phyloP scores from a whole-genome alignment of 2,888 invertebrate species.

The Ceratothoa steindachneri region DNA sequence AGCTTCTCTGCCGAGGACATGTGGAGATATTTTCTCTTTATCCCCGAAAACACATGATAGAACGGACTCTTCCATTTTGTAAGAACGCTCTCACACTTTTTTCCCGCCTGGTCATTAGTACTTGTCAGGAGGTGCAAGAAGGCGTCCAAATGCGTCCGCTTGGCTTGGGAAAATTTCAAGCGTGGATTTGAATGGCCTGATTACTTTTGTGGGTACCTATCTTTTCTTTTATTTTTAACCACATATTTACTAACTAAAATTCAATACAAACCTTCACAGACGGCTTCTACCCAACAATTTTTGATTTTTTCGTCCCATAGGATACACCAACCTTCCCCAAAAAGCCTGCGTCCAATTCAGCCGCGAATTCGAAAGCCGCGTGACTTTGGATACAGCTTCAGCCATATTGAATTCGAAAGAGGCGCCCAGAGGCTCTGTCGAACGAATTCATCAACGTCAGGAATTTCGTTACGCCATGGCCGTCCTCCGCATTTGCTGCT shows the following conservation, averaged over 20 bases:
- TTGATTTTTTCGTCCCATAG: too few species aligned
- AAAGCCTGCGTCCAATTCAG: too few species aligned
- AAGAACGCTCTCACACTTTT: slow-evolving; percentile 45
- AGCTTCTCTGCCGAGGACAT: slow-evolving; percentile 42
- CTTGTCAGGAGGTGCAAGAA: slow-evolving; percentile 46
- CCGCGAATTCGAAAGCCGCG: background rate
- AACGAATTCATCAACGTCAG: slow-evolving; percentile 34
- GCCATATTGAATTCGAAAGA: slow-evolving; percentile 42
- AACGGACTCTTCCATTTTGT: slow-evolving; percentile 47
- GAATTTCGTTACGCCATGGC: slow-evolving; percentile 26
- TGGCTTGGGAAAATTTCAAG: slow-evolving; percentile 22
- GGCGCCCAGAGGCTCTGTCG: slow-evolving; percentile 27
- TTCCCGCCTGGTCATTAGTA: slow-evolving; percentile 44
- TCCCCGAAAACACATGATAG: slow-evolving; percentile 48
- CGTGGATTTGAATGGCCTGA: background rate
- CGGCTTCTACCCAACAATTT: too few species aligned
- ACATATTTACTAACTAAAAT: too few species aligned
- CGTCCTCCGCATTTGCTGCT: slow-evolving; percentile 8
- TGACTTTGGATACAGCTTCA: slow-evolving; percentile 21
- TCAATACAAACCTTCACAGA: too few species aligned
- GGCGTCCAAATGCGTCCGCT: slow-evolving; percentile 22
- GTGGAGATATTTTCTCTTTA: slow-evolving; percentile 48
- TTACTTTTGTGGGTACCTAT: background rate
- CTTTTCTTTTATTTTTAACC: too few species aligned
- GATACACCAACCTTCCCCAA: too few species aligned